Conservation (phyloP, 2,797 vertebrate species). For the Gila robusta region DNA sequence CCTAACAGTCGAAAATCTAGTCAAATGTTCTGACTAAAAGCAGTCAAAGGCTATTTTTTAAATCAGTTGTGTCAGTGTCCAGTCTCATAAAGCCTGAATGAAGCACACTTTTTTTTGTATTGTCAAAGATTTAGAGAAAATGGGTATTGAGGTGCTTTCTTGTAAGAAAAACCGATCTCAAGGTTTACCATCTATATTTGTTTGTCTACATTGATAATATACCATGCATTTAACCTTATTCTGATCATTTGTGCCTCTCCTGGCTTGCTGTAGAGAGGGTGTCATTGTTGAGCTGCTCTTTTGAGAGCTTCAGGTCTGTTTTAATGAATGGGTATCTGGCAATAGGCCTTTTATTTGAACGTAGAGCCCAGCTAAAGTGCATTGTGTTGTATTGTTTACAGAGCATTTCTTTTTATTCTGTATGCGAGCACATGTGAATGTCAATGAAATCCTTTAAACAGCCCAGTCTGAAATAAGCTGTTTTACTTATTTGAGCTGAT, state of each 20-base stretch:
- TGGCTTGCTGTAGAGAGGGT: conserved; percentile 69
- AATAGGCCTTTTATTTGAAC: conserved; percentile 78
- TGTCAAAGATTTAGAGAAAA: conserved; percentile 45
- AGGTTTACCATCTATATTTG: not conserved
- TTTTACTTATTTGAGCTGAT: conserved; percentile 17
- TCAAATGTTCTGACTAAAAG: conserved; percentile 40
- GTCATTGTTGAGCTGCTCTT: conserved; percentile 61
- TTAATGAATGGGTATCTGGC: conserved; percentile 75
- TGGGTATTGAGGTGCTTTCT: not conserved
- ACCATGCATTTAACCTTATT: conserved; percentile 13
- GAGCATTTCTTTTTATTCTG: conserved; percentile 72
- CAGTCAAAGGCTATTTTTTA: conserved; percentile 54
- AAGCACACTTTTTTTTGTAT: conserved; percentile 47
- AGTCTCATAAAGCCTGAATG: conserved; percentile 52
- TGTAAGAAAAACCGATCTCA: not conserved
- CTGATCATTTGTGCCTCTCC: conserved; percentile 63
- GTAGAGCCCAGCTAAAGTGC: conserved; percentile 72
- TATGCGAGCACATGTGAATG: conserved; percentile 49
- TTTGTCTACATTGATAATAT: conserved; percentile 2
- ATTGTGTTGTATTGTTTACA: conserved; percentile 78
- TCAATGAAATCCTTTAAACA: conserved; percentile 31
- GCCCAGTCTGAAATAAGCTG: conserved; percentile 20
- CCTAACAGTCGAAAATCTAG: conserved; percentile 57
- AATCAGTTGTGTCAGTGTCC: conserved; percentile 56
- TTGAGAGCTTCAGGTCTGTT: conserved; percentile 64